Base-by-base conservation (phyloP, 2,888 invertebrate genomes). In the Pristionchus arcanus region DNA sequence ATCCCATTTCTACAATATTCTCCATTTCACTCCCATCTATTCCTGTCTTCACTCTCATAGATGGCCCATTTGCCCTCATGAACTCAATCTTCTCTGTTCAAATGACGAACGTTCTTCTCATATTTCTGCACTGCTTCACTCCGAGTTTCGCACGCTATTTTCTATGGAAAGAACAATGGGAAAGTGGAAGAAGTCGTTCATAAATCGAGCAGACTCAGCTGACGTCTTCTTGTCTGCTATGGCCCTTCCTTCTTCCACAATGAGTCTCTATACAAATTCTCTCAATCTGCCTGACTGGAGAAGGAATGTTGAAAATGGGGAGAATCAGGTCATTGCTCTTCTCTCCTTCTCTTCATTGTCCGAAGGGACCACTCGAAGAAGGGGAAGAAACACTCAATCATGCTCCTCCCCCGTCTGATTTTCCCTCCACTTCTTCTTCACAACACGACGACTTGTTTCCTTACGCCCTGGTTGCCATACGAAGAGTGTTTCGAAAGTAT, bases 381-480 rank as follows among this genome's bases (percentile, higher is more conserved):
- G 13, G 9, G 74, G 74, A 74, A 37, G 37, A 63, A 74, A 37
- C 74, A 59, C 84, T 84, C 55, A 15, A 53, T 84, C 84, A 55
- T 53, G n/a, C 34, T n/a, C 59, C 42, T 19, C 83, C 2, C n/a
- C 55, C 83, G 42, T 31, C 53, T 83, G 25, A n/a, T 83, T 83
- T 31, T 31, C 25, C 42, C 42, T 42, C 42, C 42, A 11, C 42
- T 13, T 49, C 84, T 84, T n/a, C 74, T 21, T 37, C 74, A 9
- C 74, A 37, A 71, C 71, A 71, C 31, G 34, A 71, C 28, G 16
- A 21, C 55, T 55, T 55, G 55, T 63, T 63, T 63, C 63, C 63
- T 25, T 49, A 49, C 42, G 42, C 42, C 42, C 42, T 49, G 42
- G 42, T 63, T n/a, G 16, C 55, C 19, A 55, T 2, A 1, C 21